Percentiles rank a stretch among this genome's conserved stretches.
phyloP scores from a whole-genome alignment of 2,888 invertebrate genomes.

The Thecophora atra region DNA sequence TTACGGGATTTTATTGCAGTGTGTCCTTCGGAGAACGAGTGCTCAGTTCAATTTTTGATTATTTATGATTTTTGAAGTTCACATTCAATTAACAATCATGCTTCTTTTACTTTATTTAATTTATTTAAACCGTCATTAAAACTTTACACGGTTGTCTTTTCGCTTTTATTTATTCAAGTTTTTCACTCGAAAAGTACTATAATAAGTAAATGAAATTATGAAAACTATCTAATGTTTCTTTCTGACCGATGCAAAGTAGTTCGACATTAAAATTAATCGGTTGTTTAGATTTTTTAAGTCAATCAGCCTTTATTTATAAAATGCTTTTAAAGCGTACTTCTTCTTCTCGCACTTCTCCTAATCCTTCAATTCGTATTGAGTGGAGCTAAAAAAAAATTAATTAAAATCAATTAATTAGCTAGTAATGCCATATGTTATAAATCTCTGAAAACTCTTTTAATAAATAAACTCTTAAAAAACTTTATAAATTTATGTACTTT shows the following conservation, averaged over 20 bases:
- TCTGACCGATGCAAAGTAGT: conserved; percentile 27
- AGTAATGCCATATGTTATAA: too few relatives aligned
- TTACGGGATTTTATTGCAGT: conserved; percentile 11
- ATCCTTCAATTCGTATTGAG: not conserved
- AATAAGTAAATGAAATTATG: conserved; percentile 21
- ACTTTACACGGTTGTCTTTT: not conserved
- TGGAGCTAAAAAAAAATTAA: conserved; percentile 7
- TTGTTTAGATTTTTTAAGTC: not conserved
- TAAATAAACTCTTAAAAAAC: too few relatives aligned
- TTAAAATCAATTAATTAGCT: too few relatives aligned
- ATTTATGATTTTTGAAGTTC: conserved; percentile 13
- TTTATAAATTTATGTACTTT: too few relatives aligned
- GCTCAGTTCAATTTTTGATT: conserved; percentile 3
- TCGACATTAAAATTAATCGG: conserved; percentile 27
- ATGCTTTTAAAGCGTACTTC: not conserved
- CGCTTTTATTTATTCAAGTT: conserved; percentile 1
- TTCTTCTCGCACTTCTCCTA: too few relatives aligned
- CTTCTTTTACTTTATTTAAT: not conserved
- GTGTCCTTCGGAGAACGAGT: conserved; percentile 16
- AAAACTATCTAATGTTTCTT: conserved; percentile 32
- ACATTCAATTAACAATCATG: conserved; percentile 1
- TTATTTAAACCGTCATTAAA: conserved; percentile 20
- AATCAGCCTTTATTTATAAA: not conserved
- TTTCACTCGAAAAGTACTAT: conserved; percentile 14
- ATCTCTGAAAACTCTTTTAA: too few relatives aligned